Conservation (phyloP, 2,113 vertebrate genomes). For the Datnioides undecimradiatus region DNA sequence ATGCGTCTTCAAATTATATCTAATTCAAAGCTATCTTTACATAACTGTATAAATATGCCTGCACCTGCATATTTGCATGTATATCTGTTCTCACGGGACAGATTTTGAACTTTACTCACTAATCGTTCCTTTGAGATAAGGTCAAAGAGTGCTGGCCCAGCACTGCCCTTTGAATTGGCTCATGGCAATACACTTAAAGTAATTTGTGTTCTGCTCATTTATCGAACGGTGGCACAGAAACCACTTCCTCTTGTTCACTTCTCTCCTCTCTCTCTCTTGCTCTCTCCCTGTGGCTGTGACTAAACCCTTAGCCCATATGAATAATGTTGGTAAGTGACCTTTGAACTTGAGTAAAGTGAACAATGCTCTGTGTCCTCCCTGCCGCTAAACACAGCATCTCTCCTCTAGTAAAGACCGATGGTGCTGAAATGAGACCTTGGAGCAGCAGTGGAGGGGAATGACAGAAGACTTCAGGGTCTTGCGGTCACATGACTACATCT, state of each 20-base stretch:
- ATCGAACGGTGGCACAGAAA: conserved; percentile 48
- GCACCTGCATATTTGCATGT: neutral
- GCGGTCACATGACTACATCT: conserved; percentile 30
- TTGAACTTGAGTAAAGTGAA: conserved; percentile 41
- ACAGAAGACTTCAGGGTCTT: neutral
- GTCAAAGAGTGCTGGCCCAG: conserved; percentile 60
- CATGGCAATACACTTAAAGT: conserved; percentile 53
- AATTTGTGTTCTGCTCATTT: conserved; percentile 64
- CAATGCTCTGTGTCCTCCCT: conserved; percentile 14
- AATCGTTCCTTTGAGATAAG: conserved; percentile 53
- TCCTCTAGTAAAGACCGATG: neutral
- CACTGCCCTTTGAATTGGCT: conserved; percentile 57
- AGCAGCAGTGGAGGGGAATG: neutral
- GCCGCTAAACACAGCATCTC: neutral
- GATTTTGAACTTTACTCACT: conserved; percentile 18
- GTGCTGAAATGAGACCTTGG: neutral
- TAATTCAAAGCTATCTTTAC: neutral
- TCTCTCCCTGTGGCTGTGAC: neutral
- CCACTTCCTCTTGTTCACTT: conserved; percentile 21
- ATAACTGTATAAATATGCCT: neutral
- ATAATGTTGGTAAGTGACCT: conserved; percentile 41
- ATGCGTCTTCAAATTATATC: neutral
- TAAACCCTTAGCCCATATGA: conserved; percentile 19
- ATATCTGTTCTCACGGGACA: conserved; percentile 12
- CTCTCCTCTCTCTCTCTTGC: neutral